A percentile compares a stretch with the other conserved stretches of the same genome.
These are phyloP conservation scores for Loris lydekkerianus DNA, from an alignment of 2,797 vertebrate genomes.

Conservation along the genomic window DNA sequence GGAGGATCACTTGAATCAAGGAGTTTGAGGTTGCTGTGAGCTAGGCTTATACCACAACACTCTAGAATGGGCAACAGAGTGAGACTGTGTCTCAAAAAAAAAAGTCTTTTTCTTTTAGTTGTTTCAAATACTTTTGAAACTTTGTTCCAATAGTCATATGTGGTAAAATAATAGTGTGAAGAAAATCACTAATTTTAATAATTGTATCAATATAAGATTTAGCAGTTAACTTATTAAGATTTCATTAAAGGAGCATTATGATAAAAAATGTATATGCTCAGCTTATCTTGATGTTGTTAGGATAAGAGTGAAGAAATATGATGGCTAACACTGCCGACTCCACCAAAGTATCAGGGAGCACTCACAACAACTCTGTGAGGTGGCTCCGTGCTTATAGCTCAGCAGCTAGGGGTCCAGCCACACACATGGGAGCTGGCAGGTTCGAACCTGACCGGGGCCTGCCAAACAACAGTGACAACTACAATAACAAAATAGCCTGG, in stretches of 20 bases:
- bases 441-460: too few relatives aligned
- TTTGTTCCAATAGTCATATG: conserved; percentile 2
- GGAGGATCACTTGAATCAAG: too few relatives aligned
- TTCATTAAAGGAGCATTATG: background rate
- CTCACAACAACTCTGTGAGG: background rate
- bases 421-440: too few relatives aligned
- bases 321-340: background rate
- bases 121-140: conserved; percentile 29
- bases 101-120: background rate
- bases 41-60: too few relatives aligned
- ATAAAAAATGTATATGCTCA: background rate
- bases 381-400: too few relatives aligned
- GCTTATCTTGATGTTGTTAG: background rate
- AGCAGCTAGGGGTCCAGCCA: too few relatives aligned
- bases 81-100: too few relatives aligned
- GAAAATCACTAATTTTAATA: conserved; percentile 21
- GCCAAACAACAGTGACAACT: too few relatives aligned
- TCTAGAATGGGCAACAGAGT: too few relatives aligned
- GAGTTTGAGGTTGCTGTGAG: too few relatives aligned
- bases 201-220: background rate
- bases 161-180: background rate
- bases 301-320: background rate
- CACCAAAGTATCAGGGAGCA: background rate
- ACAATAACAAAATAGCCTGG: too few relatives aligned
- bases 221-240: background rate